Percentiles rank a stretch among this genome's conserved stretches.
These are phyloP conservation scores for Gouania willdenowi DNA, from an alignment of 2,797 vertebrate species.

Conservation along the genomic window DNA sequence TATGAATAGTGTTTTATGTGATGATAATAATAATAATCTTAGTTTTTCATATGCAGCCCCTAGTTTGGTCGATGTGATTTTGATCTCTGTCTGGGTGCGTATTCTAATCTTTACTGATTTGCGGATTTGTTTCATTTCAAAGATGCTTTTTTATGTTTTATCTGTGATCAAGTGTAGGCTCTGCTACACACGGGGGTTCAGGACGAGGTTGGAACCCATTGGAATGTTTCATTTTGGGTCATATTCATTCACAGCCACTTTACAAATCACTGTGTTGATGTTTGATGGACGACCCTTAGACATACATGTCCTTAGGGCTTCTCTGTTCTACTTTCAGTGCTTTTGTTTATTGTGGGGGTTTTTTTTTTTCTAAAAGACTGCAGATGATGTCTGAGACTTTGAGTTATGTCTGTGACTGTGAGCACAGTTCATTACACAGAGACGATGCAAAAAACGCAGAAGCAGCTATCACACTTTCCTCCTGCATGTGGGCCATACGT, in stretches of 20 bases:
- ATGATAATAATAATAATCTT: too few species aligned
- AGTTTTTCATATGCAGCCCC: too few species aligned
- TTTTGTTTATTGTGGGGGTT: slow-evolving; percentile 48
- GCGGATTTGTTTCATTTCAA: slow-evolving; percentile 34
- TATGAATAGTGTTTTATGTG: too few species aligned
- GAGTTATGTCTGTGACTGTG: slow-evolving; percentile 22
- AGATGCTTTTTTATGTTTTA: slow-evolving; percentile 23
- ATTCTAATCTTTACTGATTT: slow-evolving; percentile 3
- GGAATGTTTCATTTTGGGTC: slow-evolving; percentile 54
- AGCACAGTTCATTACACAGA: slow-evolving; percentile 14
- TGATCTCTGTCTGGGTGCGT: too few species aligned
- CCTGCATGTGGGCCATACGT: slow-evolving; percentile 9
- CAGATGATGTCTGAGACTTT: slow-evolving; percentile 27
- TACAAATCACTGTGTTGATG: slow-evolving; percentile 48
- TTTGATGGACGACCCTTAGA: slow-evolving; percentile 43
- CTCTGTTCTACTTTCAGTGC: slow-evolving; percentile 50
- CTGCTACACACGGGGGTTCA: slow-evolving; percentile 35
- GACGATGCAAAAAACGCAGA: too few species aligned
- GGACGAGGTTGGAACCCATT: slow-evolving; percentile 35
- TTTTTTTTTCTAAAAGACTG: slow-evolving; percentile 54
- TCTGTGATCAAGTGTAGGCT: slow-evolving; percentile 40
- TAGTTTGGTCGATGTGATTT: too few species aligned
- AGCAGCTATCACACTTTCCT: slow-evolving; percentile 27
- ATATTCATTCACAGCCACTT: slow-evolving; percentile 33
- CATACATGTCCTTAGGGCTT: slow-evolving; percentile 47